These are phyloP conservation scores for Muntiacus muntjak DNA, from an alignment of 2,113 vertebrate species.

Conservation along the genomic window DNA sequence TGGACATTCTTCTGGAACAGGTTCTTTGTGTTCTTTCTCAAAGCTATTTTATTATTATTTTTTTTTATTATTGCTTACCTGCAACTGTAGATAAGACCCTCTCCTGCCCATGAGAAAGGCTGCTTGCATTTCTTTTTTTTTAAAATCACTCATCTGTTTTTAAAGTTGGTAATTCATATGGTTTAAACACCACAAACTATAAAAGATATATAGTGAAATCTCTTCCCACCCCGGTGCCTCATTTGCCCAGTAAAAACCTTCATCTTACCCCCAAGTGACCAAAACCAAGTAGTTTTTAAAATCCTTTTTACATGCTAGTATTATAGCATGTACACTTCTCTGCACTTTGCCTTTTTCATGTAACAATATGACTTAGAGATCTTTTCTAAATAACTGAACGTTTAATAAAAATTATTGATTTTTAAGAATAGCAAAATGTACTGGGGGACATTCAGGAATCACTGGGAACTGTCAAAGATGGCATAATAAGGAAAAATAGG, in stretches of 20 bases:
- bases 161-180: neutral
- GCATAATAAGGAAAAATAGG: neutral
- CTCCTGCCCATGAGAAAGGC: neutral
- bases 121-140: neutral
- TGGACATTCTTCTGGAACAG: neutral
- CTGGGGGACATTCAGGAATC: neutral
- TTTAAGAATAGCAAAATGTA: neutral
- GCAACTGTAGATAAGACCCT: neutral
- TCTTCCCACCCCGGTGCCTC: neutral
- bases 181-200: neutral
- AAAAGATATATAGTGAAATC: neutral
- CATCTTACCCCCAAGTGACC: neutral
- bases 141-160: neutral
- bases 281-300: neutral
- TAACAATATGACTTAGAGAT: neutral
- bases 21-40: neutral
- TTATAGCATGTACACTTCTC: neutral
- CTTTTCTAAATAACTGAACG: neutral
- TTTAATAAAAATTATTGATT: neutral
- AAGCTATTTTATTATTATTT: neutral
- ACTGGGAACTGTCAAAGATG: neutral
- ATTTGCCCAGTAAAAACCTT: neutral
- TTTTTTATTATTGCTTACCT: neutral
- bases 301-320: neutral
- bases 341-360: neutral